Percentiles rank a stretch among this genome's conserved stretches.
These are phyloP conservation scores for Pristionchus mayeri DNA, from an alignment of 2,888 invertebrate species.

Conservation along the genomic window DNA sequence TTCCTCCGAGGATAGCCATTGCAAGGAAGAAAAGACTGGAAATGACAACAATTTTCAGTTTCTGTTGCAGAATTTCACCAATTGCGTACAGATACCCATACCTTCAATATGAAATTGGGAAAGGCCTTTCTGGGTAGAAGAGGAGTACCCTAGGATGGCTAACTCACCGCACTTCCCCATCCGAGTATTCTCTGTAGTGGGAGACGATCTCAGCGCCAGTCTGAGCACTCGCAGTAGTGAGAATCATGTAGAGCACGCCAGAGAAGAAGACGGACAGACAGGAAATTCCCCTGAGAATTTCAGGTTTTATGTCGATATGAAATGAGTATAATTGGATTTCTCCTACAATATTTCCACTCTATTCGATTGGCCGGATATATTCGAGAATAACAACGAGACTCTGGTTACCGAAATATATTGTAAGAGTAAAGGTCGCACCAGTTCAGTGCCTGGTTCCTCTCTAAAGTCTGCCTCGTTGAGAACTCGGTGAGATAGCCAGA, in stretches of 20 bases:
- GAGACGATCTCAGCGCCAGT: background rate
- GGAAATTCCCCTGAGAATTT: constrained; percentile 35
- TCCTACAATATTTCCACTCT: too few relatives aligned
- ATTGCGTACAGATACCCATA: too few relatives aligned
- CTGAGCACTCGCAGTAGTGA: background rate
- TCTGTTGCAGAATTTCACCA: too few relatives aligned
- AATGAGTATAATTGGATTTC: too few relatives aligned
- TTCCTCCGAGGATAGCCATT: background rate
- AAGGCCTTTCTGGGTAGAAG: too few relatives aligned
- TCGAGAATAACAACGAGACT: too few relatives aligned
- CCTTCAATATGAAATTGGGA: too few relatives aligned
- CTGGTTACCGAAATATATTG: background rate
- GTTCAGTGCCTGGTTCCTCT: constrained; percentile 36
- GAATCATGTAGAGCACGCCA: constrained; percentile 23
- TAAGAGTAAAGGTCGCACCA: constrained; percentile 16
- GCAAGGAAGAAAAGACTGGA: constrained; percentile 37
- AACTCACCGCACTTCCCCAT: constrained; percentile 29
- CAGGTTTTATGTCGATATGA: background rate
- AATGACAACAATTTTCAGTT: too few relatives aligned
- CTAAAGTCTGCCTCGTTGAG: constrained; percentile 12
- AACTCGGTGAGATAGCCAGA: constrained; percentile 40
- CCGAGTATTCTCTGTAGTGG: constrained; percentile 43
- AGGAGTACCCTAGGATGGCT: too few relatives aligned
- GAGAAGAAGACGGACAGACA: constrained; percentile 17
- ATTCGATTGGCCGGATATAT: too few relatives aligned